These are phyloP conservation scores for Epinotia demarniana DNA, from an alignment of 2,888 invertebrate species.

Conservation along the genomic window DNA sequence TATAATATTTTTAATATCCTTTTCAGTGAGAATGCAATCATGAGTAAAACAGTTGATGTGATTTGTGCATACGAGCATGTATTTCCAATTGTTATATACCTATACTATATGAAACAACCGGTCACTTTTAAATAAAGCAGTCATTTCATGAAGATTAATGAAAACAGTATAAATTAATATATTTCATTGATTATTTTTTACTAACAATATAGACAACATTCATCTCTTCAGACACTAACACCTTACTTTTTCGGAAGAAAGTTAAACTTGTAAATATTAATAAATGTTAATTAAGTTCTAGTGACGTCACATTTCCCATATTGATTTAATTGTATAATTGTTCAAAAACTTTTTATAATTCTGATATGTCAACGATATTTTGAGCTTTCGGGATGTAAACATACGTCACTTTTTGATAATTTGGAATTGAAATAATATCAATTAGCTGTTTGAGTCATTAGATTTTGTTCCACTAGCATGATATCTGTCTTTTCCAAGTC, in stretches of 20 bases:
- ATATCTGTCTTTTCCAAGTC: background rate
- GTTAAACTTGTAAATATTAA: background rate
- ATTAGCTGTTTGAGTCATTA: too few species aligned
- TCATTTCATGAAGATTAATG: background rate
- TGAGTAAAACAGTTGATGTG: background rate
- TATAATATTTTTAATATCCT: background rate
- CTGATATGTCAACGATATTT: constrained; percentile 30
- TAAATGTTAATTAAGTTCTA: background rate
- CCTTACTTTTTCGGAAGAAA: background rate
- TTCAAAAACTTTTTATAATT: constrained; percentile 12
- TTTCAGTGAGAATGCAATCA: background rate
- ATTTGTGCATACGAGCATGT: background rate
- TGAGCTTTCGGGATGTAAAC: constrained; percentile 2
- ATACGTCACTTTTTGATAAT: background rate
- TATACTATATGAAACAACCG: background rate
- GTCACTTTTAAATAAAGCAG: background rate
- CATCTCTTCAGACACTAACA: background rate
- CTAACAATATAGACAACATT: background rate
- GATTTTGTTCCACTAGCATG: background rate
- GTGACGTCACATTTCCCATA: constrained; percentile 10
- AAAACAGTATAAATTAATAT: background rate
- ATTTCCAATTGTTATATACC: constrained; percentile 1
- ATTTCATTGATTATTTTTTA: background rate
- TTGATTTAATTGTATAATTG: background rate
- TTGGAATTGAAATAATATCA: too few species aligned